These are phyloP conservation scores for Martes martes DNA, from an alignment of 2,113 vertebrate genomes.

Conservation along the genomic window DNA sequence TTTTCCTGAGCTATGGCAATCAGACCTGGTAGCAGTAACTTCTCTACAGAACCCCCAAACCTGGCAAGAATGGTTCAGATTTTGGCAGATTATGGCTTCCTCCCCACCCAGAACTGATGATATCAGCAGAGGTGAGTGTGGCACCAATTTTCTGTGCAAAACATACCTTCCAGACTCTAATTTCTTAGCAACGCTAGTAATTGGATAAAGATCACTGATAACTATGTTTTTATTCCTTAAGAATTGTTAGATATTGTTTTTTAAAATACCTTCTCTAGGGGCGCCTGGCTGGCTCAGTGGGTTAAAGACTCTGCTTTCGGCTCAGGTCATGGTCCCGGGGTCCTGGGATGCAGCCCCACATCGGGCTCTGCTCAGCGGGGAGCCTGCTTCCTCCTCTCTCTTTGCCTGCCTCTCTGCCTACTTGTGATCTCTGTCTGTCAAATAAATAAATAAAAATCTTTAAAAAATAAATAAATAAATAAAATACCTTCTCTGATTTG, in stretches of 20 bases:
- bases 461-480: background rate
- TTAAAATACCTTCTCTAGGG: background rate
- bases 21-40: constrained; percentile 40
- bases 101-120: constrained; percentile 28
- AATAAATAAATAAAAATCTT: too few species aligned
- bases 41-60: constrained; percentile 40
- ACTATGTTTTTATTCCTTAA: background rate
- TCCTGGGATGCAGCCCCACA: too few species aligned
- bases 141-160: background rate
- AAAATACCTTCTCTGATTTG: background rate
- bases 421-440: too few species aligned
- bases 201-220: background rate
- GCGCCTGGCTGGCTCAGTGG: too few species aligned
- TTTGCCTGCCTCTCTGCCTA: too few species aligned
- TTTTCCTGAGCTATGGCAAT: constrained; percentile 58
- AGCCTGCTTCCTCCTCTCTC: too few species aligned
- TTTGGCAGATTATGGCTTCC: constrained; percentile 31
- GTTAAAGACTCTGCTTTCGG: too few species aligned
- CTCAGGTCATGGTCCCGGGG: too few species aligned
- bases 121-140: constrained; percentile 62
- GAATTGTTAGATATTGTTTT: background rate
- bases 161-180: background rate
- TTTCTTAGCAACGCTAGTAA: background rate
- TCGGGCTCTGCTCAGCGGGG: too few species aligned
- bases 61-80: background rate